Percentiles rank a stretch among this genome's conserved stretches.
Evolutionary conservation across 2,113 vertebrate species (phyloP).

Genomic region (Dipodomys spectabilis): DNA sequence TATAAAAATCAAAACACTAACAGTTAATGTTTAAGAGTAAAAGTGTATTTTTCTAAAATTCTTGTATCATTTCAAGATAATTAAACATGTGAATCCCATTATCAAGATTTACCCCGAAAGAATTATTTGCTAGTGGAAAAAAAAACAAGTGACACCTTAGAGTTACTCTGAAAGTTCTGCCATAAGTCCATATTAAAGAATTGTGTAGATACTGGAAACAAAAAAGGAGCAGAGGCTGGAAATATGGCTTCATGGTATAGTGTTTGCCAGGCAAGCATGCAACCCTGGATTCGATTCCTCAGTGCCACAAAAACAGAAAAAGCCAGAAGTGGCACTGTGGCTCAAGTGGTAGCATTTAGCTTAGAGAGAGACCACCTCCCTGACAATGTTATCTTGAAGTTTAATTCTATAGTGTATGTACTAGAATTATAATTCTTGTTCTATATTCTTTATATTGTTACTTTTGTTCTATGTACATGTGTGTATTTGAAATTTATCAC

Average conservation of each 20-base stretch:
- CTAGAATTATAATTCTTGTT: neutral
- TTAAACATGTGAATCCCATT: neutral
- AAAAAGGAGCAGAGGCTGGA: neutral
- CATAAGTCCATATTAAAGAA: too few relatives aligned
- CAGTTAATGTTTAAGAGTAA: neutral
- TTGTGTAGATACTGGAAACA: neutral
- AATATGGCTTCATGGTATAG: too few relatives aligned
- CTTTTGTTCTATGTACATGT: neutral
- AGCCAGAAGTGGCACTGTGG: too few relatives aligned
- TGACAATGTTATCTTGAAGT: neutral
- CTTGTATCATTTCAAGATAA: neutral
- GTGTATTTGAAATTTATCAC: neutral
- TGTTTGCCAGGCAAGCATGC: too few relatives aligned
- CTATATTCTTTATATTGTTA: neutral
- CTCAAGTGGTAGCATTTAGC: too few relatives aligned
- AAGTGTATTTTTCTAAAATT: neutral
- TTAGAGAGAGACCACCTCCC: neutral
- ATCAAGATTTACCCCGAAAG: neutral
- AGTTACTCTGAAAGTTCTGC: neutral
- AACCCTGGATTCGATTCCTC: too few relatives aligned
- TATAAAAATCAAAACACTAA: neutral
- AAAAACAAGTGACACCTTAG: neutral
- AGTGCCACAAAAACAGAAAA: too few relatives aligned
- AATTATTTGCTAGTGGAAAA: constrained; percentile 6
- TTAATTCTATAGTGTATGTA: neutral